Percentiles rank a stretch among this genome's conserved stretches.
These are phyloP conservation scores for Cebidichthys violaceus DNA, from an alignment of 2,113 vertebrate species.

Conservation along the genomic window DNA sequence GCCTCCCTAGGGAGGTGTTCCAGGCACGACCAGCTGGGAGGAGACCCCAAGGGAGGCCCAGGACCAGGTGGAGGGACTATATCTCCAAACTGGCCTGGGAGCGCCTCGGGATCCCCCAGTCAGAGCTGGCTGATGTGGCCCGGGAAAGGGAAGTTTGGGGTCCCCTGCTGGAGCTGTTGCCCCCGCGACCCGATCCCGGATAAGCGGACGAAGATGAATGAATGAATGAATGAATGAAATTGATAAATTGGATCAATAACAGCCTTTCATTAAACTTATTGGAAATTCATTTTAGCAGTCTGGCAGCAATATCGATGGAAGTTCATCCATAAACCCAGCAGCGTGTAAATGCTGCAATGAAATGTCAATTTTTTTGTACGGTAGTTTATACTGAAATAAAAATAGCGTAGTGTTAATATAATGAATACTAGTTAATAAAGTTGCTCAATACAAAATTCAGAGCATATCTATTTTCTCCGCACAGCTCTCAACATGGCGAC, in stretches of 20 bases:
- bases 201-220: too few relatives aligned
- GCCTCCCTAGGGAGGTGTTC: too few relatives aligned
- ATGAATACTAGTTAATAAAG: neutral
- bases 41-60: too few relatives aligned
- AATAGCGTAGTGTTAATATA: neutral
- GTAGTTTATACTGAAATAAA: neutral
- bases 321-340: neutral
- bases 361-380: neutral
- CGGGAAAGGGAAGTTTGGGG: too few relatives aligned
- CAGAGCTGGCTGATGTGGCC: too few relatives aligned
- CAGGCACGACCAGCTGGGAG: too few relatives aligned
- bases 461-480: neutral
- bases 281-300: neutral
- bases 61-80: too few relatives aligned
- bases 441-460: neutral
- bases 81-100: too few relatives aligned
- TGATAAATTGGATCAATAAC: neutral
- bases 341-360: neutral
- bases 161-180: too few relatives aligned
- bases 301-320: neutral
- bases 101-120: too few relatives aligned
- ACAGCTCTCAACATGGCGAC: neutral
- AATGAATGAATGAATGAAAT: too few relatives aligned
- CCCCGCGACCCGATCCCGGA: too few relatives aligned
- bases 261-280: constrained; percentile 6